Conservation (phyloP, 1,140 invertebrate species). For the Platyura marginata region DNA sequence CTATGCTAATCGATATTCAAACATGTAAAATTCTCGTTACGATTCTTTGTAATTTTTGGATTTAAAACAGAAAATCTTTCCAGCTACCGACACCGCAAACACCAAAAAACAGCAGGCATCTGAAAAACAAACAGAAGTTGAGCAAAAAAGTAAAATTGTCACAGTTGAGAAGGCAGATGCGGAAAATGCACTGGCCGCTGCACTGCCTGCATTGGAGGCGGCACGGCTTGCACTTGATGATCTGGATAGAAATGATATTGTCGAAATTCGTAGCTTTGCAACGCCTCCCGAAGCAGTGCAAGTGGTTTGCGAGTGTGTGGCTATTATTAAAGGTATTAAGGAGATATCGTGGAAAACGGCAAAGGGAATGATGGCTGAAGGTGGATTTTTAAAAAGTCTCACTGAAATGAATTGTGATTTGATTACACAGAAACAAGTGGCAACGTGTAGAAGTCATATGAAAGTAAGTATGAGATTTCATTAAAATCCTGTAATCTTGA, state of each 20-base stretch:
- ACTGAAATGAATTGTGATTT: conserved; percentile 73
- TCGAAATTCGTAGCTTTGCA: conserved; percentile 69
- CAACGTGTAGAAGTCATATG: conserved; percentile 46
- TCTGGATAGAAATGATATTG: conserved; percentile 75
- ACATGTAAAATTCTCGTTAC: not conserved
- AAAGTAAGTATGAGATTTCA: conserved; percentile 24
- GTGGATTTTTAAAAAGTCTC: conserved; percentile 57
- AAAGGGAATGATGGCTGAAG: conserved; percentile 78
- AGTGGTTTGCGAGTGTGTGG: conserved; percentile 71
- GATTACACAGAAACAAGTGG: conserved; percentile 54
- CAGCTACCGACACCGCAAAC: conserved; percentile 43
- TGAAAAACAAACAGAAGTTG: conserved; percentile 59
- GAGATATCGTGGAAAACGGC: conserved; percentile 80
- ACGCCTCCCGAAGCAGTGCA: conserved; percentile 80
- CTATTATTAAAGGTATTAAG: conserved; percentile 59
- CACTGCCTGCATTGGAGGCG: conserved; percentile 62
- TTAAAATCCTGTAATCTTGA: too few species aligned
- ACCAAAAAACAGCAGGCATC: conserved; percentile 59
- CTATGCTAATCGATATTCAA: conserved; percentile 20
- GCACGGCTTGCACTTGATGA: conserved; percentile 58
- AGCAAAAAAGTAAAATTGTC: conserved; percentile 57
- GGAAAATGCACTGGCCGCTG: conserved; percentile 53
- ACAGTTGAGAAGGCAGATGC: conserved; percentile 63
- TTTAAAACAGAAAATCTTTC: not conserved
- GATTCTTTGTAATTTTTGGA: too few species aligned